phyloP scores from a whole-genome alignment of 2,113 vertebrate species.

The Morone saxatilis region DNA sequence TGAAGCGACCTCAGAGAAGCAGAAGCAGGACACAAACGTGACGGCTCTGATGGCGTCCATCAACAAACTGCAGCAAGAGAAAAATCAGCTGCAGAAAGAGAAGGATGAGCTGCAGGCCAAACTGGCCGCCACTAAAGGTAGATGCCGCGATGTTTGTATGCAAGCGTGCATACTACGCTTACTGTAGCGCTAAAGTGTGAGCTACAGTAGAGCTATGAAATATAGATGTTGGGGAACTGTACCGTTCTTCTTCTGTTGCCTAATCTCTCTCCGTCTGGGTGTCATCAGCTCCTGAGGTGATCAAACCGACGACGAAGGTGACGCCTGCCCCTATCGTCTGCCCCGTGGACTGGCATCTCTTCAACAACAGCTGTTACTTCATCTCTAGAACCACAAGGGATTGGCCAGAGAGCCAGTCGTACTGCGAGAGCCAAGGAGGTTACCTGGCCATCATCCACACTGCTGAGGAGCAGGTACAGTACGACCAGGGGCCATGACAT shows the following conservation, averaged over 20 bases:
- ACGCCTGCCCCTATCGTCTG: constrained; percentile 31
- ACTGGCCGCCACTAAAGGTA: constrained; percentile 42
- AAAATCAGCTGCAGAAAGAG: constrained; percentile 53
- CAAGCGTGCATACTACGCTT: too few species aligned
- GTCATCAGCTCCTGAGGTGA: constrained; percentile 23
- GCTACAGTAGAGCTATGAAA: too few species aligned
- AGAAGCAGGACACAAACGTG: constrained; percentile 37
- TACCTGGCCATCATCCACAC: constrained; percentile 82
- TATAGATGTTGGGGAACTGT: background rate
- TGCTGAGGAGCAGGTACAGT: constrained; percentile 79
- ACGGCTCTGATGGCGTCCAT: constrained; percentile 33
- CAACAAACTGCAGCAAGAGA: constrained; percentile 62
- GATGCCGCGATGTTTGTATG: background rate
- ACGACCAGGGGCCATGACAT: too few species aligned
- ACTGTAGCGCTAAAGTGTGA: too few species aligned
- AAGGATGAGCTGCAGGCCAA: constrained; percentile 55
- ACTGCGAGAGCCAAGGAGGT: constrained; percentile 66
- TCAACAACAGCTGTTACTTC: constrained; percentile 80
- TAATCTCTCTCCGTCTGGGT: background rate
- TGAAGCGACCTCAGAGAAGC: background rate
- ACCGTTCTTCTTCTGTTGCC: background rate
- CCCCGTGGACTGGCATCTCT: constrained; percentile 62
- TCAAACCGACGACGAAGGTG: background rate
- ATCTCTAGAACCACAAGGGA: constrained; percentile 38
- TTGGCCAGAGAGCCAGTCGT: constrained; percentile 61